Percentiles rank a stretch among this genome's conserved stretches.
These are phyloP conservation scores for Cosmopolites sordidus DNA, from an alignment of 2,888 invertebrate genomes.

Conservation along the genomic window DNA sequence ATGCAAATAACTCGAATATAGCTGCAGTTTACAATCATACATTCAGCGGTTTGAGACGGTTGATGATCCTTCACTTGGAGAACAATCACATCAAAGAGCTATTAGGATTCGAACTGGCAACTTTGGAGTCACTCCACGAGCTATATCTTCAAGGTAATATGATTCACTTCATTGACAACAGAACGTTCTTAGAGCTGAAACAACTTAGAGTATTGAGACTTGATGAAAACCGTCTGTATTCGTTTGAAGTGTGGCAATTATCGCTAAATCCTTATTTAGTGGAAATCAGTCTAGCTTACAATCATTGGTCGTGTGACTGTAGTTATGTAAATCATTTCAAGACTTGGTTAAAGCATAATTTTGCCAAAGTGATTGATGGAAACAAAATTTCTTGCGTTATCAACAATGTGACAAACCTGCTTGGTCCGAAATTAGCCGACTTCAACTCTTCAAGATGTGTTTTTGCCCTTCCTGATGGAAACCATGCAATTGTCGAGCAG, in stretches of 20 bases:
- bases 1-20: slow-evolving; percentile 84
- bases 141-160: slow-evolving; percentile 83
- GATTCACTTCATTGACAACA: slow-evolving; percentile 77
- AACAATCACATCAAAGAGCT: slow-evolving; percentile 77
- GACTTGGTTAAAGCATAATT: slow-evolving; percentile 72
- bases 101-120: slow-evolving; percentile 77
- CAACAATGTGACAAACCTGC: slow-evolving; percentile 66
- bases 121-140: slow-evolving; percentile 77
- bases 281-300: slow-evolving; percentile 78
- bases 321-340: slow-evolving; percentile 74
- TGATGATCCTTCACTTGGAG: slow-evolving; percentile 79
- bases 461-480: slow-evolving; percentile 66
- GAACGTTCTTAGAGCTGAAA: slow-evolving; percentile 75
- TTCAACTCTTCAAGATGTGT: slow-evolving; percentile 72
- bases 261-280: slow-evolving; percentile 78
- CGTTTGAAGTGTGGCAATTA: slow-evolving; percentile 84
- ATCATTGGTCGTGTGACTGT: slow-evolving; percentile 91
- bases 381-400: slow-evolving; percentile 71
- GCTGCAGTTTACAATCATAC: slow-evolving; percentile 83
- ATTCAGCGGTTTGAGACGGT: slow-evolving; percentile 78
- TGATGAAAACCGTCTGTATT: slow-evolving; percentile 77
- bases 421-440: slow-evolving; percentile 68
- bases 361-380: slow-evolving; percentile 77
- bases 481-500: slow-evolving; percentile 67
- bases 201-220: slow-evolving; percentile 79